Evolutionary conservation across 2,888 invertebrate species (phyloP).

Genomic region (Meloe dianella): DNA sequence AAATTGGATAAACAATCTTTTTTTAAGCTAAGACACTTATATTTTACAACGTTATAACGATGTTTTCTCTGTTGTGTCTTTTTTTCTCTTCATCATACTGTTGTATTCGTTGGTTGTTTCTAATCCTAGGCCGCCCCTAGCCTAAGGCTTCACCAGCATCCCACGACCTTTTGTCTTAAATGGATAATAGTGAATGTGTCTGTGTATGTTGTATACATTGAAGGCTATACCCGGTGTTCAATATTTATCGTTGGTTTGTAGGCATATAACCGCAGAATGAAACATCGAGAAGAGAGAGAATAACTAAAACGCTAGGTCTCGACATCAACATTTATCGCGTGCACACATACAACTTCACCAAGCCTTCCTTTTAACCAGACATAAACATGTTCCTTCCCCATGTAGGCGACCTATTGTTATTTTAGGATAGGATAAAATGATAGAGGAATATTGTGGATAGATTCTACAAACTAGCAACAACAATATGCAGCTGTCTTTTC

Average conservation of each 20-base stretch:
- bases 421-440: conserved; percentile 24
- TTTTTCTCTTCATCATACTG: background rate
- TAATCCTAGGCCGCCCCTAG: conserved; percentile 11
- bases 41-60: background rate
- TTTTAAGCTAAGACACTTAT: background rate
- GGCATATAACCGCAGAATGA: conserved; percentile 11
- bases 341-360: conserved; percentile 10
- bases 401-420: conserved; percentile 32
- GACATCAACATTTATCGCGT: conserved; percentile 10
- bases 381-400: conserved; percentile 31
- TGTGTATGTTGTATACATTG: background rate
- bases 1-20: conserved; percentile 2
- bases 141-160: conserved; percentile 11
- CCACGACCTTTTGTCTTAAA: conserved; percentile 13
- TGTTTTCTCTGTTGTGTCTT: background rate
- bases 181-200: conserved; percentile 13
- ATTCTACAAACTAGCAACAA: conserved; percentile 12
- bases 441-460: conserved; percentile 10
- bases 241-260: conserved; percentile 13
- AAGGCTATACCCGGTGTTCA: conserved; percentile 6
- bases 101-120: conserved; percentile 9
- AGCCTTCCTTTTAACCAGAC: conserved; percentile 19
- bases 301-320: background rate
- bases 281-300: background rate
- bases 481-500: conserved; percentile 12